Evolutionary conservation across 23 tunicate genomes (phyloP).

Genomic region (Botrylloides violaceus): DNA sequence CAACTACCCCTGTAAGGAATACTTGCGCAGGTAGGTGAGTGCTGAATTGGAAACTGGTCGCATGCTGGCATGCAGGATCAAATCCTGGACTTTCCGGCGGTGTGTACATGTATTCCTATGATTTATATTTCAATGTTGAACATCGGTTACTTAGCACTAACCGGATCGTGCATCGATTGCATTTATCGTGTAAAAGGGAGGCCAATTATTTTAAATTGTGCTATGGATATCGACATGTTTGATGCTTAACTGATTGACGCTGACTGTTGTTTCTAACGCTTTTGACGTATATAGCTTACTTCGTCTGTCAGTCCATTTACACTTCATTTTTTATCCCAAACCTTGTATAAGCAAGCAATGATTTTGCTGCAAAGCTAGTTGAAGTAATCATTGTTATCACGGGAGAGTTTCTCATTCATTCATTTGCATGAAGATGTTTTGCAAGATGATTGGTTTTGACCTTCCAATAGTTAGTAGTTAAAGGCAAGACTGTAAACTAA

Average conservation of each 20-base stretch:
- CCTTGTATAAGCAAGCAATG: no score
- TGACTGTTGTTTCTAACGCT: slow-evolving; percentile 22
- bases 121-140: background rate
- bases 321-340: no score
- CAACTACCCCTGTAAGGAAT: background rate
- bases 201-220: background rate
- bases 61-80: slow-evolving; percentile 90
- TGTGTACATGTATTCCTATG: background rate
- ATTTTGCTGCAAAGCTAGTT: background rate
- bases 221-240: background rate
- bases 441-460: background rate
- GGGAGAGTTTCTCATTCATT: background rate
- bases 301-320: background rate
- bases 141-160: background rate
- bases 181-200: background rate
- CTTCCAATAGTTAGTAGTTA: background rate
- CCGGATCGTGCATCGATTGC: no score
- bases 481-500: no score
- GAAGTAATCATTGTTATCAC: background rate
- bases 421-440: background rate
- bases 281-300: background rate
- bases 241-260: background rate
- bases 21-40: slow-evolving; percentile 25
- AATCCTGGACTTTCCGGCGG: slow-evolving; percentile 2
- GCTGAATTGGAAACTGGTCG: slow-evolving; percentile 33